A percentile compares a stretch with the other conserved stretches of the same genome.
phyloP scores from a whole-genome alignment of 2,797 vertebrate genomes.

The Siniperca undulata region DNA sequence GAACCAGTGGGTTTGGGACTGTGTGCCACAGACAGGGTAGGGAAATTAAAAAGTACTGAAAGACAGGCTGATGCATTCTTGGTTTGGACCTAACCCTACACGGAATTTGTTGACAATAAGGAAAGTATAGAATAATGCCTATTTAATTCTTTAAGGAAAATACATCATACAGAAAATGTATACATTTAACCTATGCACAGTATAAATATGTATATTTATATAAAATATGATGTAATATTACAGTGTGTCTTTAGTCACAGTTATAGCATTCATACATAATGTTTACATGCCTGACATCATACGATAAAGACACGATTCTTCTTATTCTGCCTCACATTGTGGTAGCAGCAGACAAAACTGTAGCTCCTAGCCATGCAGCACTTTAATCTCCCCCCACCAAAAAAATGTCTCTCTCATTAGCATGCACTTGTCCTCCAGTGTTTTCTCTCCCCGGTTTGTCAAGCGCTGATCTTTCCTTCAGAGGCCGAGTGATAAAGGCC shows the following conservation, averaged over 20 bases:
- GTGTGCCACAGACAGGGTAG: no score
- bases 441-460: slow-evolving; percentile 61
- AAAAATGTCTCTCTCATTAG: slow-evolving; percentile 65
- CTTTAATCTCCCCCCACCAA: slow-evolving; percentile 47
- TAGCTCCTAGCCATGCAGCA: slow-evolving; percentile 30
- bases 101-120: background rate
- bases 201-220: slow-evolving; percentile 8
- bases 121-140: background rate
- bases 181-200: background rate
- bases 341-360: slow-evolving; percentile 27
- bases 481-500: slow-evolving; percentile 62
- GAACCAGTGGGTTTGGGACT: background rate
- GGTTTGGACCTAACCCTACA: background rate
- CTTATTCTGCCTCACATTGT: slow-evolving; percentile 19
- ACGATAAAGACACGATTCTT: slow-evolving; percentile 33
- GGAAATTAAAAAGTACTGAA: no score
- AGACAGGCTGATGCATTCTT: background rate
- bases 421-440: slow-evolving; percentile 68
- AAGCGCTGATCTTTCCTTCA: slow-evolving; percentile 57
- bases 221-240: slow-evolving; percentile 53
- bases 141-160: background rate
- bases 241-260: slow-evolving; percentile 26
- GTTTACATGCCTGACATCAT: slow-evolving; percentile 29
- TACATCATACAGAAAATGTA: background rate
- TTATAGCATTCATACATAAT: slow-evolving; percentile 49